These are phyloP conservation scores for Melanophora roralis DNA, from an alignment of 2,888 invertebrate genomes.

Conservation along the genomic window DNA sequence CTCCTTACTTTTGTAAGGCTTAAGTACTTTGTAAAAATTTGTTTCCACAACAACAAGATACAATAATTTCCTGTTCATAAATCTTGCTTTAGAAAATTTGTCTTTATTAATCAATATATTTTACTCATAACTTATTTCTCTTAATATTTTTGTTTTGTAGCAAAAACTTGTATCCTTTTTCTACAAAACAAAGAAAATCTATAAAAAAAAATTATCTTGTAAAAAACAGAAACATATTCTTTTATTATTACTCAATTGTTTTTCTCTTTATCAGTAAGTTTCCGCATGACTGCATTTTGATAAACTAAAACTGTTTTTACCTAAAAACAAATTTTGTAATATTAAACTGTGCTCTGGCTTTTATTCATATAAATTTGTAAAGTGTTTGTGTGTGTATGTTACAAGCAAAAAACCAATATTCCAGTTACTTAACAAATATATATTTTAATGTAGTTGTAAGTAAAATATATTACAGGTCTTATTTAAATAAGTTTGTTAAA, in stretches of 20 bases:
- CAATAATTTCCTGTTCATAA: background rate
- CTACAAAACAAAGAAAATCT: background rate
- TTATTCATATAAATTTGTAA: background rate
- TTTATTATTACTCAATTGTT: background rate
- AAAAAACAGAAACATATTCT: background rate
- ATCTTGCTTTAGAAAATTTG: background rate
- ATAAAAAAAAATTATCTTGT: background rate
- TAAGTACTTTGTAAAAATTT: no score
- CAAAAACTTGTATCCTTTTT: background rate
- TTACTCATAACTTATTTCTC: background rate
- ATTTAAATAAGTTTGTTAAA: no score
- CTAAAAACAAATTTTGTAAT: slow-evolving; percentile 3
- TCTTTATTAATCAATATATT: background rate
- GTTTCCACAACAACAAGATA: no score
- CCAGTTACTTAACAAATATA: no score
- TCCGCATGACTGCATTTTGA: slow-evolving; percentile 37
- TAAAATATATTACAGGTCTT: no score
- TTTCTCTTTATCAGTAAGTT: slow-evolving; percentile 40
- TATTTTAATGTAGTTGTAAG: no score
- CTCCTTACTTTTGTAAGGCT: no score
- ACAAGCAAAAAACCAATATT: no score
- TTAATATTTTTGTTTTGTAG: background rate
- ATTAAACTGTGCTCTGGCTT: background rate
- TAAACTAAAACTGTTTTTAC: background rate
- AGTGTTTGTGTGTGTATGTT: no score